Percentiles rank a stretch among this genome's conserved stretches.
Conservation (phyloP, 2,113 vertebrate species). For the Columba livia region DNA sequence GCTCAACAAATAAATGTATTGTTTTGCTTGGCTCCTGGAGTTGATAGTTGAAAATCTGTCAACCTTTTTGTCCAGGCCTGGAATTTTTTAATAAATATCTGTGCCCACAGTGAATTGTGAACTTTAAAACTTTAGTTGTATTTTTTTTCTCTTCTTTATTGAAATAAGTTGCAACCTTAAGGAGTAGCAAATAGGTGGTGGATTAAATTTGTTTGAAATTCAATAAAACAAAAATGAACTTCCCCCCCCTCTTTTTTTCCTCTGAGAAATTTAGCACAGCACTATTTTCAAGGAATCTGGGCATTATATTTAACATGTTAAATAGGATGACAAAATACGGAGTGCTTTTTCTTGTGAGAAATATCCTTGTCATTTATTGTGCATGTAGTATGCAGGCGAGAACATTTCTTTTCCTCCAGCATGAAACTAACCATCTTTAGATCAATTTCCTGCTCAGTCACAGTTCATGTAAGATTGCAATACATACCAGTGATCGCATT, state of each 20-base stretch:
- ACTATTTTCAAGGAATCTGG: not conserved
- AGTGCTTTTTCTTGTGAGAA: not conserved
- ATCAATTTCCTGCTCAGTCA: not conserved
- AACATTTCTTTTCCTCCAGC: not conserved
- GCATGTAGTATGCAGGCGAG: not conserved
- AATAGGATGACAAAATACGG: not conserved
- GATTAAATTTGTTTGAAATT: not conserved
- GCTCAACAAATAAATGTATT: constrained; percentile 50
- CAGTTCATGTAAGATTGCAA: not conserved
- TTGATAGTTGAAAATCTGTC: constrained; percentile 49
- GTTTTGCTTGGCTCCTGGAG: constrained; percentile 43
- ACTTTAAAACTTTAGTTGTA: not conserved
- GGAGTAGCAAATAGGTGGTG: not conserved
- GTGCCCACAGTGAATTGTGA: not conserved
- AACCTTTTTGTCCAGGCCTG: not conserved
- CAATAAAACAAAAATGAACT: not conserved
- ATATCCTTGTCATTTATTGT: not conserved
- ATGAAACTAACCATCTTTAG: not conserved
- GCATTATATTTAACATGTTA: not conserved
- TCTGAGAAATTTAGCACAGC: not conserved
- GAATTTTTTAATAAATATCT: not conserved
- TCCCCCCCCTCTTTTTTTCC: accelerated
- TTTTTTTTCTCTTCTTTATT: not conserved
- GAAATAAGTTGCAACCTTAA: not conserved
- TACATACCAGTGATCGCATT: not conserved